Evolutionary conservation across 2,113 vertebrate genomes (phyloP).

Genomic region (Apodemus speciosus): DNA sequence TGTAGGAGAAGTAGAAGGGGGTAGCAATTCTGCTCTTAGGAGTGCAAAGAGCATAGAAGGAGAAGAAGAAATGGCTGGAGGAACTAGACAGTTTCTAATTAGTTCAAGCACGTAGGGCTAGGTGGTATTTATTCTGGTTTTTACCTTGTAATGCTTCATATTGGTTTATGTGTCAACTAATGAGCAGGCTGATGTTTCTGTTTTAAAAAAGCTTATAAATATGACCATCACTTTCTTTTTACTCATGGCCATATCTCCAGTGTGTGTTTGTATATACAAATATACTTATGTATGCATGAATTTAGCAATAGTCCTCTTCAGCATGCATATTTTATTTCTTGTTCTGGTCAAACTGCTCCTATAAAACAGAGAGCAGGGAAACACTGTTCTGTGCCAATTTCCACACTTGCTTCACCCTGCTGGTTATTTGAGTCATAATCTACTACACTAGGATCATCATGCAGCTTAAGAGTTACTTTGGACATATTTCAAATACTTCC

Average conservation of each 20-base stretch:
- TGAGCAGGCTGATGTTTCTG: conserved; percentile 41
- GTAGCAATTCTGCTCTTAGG: not conserved
- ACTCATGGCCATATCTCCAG: not conserved
- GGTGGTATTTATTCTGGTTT: conserved; percentile 50
- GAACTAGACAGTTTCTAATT: conserved; percentile 38
- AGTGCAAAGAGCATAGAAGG: not conserved
- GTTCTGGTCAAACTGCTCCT: not conserved
- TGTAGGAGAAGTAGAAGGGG: conserved; percentile 33
- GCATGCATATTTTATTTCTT: not conserved
- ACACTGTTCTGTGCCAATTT: not conserved
- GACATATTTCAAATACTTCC: not conserved
- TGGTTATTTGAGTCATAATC: not conserved
- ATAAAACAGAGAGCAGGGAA: conserved; percentile 43
- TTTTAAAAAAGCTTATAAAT: not conserved
- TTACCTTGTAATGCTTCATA: conserved; percentile 50
- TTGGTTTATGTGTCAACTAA: not conserved
- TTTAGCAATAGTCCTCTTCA: conserved; percentile 9
- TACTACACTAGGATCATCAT: not conserved
- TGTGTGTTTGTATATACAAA: not conserved
- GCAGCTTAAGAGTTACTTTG: not conserved
- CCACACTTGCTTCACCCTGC: conserved; percentile 1
- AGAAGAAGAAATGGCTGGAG: not conserved
- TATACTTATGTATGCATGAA: conserved; percentile 3
- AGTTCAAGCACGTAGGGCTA: conserved; percentile 40
- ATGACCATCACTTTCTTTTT: not conserved